A percentile compares a stretch with the other conserved stretches of the same genome.
Evolutionary conservation across 2,797 vertebrate species (phyloP).

Genomic region (Lithobates sylvaticus): DNA sequence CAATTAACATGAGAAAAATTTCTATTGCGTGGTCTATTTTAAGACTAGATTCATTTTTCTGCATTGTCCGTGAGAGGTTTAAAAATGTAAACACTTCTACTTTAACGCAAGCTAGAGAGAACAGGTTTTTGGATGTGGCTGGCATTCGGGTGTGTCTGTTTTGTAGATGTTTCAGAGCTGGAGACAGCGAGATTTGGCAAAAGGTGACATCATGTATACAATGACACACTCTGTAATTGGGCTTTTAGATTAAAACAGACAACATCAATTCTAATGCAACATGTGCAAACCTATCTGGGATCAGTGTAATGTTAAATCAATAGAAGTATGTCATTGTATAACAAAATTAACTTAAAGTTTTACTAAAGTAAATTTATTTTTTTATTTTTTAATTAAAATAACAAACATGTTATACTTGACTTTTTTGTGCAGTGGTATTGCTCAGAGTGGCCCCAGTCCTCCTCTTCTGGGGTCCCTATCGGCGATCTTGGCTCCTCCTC

Average conservation of each 20-base stretch:
- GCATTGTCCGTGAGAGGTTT: neutral
- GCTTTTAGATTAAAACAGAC: neutral
- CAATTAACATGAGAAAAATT: no score
- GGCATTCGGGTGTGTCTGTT: conserved; percentile 36
- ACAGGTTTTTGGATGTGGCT: conserved; percentile 35
- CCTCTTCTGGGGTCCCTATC: no score
- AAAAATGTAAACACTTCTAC: neutral
- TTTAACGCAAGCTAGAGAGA: neutral
- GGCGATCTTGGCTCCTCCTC: no score
- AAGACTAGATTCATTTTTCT: neutral
- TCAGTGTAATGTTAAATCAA: neutral
- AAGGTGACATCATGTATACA: conserved; percentile 29
- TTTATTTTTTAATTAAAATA: no score
- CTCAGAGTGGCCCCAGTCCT: no score
- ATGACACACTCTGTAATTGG: conserved; percentile 5
- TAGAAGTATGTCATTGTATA: neutral
- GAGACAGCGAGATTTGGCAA: conserved; percentile 21
- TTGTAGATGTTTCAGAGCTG: neutral
- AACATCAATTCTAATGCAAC: neutral
- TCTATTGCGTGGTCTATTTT: no score
- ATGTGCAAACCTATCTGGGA: neutral
- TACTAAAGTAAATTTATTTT: no score
- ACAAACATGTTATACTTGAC: no score
- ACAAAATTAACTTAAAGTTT: neutral
- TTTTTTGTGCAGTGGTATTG: no score